phyloP scores from a whole-genome alignment of 2,888 invertebrate genomes.

The Lochmaea crataegi region DNA sequence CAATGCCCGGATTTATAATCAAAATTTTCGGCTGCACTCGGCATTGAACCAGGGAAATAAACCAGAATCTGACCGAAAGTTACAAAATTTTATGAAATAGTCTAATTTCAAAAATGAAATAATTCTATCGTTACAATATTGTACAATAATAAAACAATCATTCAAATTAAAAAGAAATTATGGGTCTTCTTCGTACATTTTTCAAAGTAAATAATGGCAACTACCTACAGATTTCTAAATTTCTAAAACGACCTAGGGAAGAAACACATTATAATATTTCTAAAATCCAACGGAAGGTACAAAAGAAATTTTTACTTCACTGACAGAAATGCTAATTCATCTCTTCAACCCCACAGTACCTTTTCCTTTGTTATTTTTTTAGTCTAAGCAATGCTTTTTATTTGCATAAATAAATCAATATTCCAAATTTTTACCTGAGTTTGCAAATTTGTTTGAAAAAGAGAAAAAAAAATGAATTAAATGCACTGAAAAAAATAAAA shows the following conservation, averaged over 20 bases:
- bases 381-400: neutral
- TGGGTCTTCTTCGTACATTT: too few species aligned
- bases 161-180: too few species aligned
- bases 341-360: neutral
- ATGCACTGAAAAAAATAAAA: too few species aligned
- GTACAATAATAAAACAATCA: too few species aligned
- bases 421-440: constrained; percentile 10
- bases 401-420: constrained; percentile 20
- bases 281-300: neutral
- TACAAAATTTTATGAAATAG: too few species aligned
- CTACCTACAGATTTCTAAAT: neutral
- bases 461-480: neutral
- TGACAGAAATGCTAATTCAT: neutral
- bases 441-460: neutral
- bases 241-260: neutral
- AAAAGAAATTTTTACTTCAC: neutral
- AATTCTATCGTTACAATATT: too few species aligned
- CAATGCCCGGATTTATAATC: too few species aligned
- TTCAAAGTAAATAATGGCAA: neutral
- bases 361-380: constrained; percentile 18
- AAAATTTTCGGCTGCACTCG: too few species aligned
- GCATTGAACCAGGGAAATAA: too few species aligned
- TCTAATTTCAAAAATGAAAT: too few species aligned
- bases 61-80: too few species aligned
- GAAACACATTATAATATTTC: neutral